Evolutionary conservation across 2,113 vertebrate genomes (phyloP), one percentile per base, ranked within the genome.

Genomic region (Myotis davidii): DNA sequence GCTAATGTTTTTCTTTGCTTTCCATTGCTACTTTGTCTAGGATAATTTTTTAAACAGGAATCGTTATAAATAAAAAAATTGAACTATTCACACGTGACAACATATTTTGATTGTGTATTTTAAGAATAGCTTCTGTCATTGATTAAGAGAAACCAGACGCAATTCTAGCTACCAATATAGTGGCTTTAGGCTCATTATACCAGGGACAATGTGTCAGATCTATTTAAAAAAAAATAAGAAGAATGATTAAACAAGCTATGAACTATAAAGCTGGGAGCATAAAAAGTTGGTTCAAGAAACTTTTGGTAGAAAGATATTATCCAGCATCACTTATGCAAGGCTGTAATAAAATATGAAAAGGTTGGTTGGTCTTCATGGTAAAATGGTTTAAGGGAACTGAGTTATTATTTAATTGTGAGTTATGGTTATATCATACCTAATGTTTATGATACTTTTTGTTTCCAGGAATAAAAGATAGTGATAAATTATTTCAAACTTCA

Each of bases 401-500:
- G 32, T 54, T 85, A 42, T 72, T 83, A 39, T 54, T 87, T 61
- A 73, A 48, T 6, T 14, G 29, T 70, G 25, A 67, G 37, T 4
- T 59, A 29, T 54, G 6, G 52, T 8, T 17, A 56, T 79, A 5
- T 14, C 9, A 50, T 29, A 65, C 4, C 2, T 59, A 93, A 72
- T 82, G 1, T 29, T 56, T 64, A 82, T 0, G 2, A 34, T 16
- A 5, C 1, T 70, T 86, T 64, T 83, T 85, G 14, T 81, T 84
- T 82, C 37, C 20, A 61, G 54, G 23, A 29, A 77, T 89, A 74
- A 85, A 82, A 18, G 4, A 32, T 59, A 70, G 34, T 56, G 29
- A 42, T 69, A 16, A 69, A n/a, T 89, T 91, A 72, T 14, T 78
- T 88, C 27, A 83, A 81, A 87, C 8, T 91, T 93, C 16, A 69